Base-by-base conservation (phyloP, 2,113 vertebrate species). In the Sciurus niger region DNA sequence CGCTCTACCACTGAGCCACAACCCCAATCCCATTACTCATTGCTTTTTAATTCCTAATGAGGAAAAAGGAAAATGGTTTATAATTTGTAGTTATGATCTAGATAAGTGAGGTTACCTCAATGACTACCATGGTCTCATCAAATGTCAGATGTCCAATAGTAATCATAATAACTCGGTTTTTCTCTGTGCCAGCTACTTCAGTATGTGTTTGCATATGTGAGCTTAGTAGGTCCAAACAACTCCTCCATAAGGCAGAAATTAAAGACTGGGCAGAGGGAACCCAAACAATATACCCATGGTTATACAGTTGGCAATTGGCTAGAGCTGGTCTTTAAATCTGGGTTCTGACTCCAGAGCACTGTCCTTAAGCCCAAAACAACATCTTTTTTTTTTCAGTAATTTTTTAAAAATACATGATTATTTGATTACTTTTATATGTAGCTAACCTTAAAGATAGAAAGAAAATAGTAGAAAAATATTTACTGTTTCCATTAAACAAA, bases 11-110 rank as follows among this genome's bases (percentile, higher is more conserved):
- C 6, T 48, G 46, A 48, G 46, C 46, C 46, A 48, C 46, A 9
- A 48, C 46, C 46, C 46, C 5, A 48, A 9, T 9, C 46, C 46
- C 46, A 48, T 84, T 87, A 51, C 89, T 78, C 46, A 70, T 46
- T 30, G 12, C 28, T 93, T 95, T 93, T n/a, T 93, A 68, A 60
- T 89, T 94, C 51, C 83, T 74, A 55, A 89, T 84, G 32, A 79
- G 67, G 68, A 65, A 63, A 55, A 37, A 25, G 28, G 14, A 94
- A 93, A 93, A 43, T 63, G 68, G 55, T 55, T 72, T 94, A 5
- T 58, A 70, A 87, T 78, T 28, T 94, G 18, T 78, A 77, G 16
- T 76, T 74, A 51, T 63, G 60, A 92, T 46, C 40, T n/a, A n/a
- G 53, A 65, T 84, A 83, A 37, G 25, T 96, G 53, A 80, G 30